These are phyloP conservation scores for Cepphus grylle DNA, from an alignment of 2,113 vertebrate genomes.

Conservation along the genomic window DNA sequence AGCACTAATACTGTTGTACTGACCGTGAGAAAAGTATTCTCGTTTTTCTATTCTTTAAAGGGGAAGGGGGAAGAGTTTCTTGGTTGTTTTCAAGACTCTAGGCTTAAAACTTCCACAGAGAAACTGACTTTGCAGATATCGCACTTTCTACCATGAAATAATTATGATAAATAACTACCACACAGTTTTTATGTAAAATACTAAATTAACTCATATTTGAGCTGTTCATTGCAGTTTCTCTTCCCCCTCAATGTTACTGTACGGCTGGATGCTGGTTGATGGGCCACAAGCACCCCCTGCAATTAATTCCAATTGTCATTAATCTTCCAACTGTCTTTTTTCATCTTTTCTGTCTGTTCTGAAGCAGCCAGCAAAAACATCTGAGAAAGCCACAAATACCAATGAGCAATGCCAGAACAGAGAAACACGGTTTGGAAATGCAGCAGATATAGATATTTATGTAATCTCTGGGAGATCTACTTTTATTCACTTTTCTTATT, in stretches of 20 bases:
- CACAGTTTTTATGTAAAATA: not conserved
- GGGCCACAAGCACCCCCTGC: not conserved
- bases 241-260: not conserved
- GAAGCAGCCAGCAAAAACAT: not conserved
- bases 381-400: not conserved
- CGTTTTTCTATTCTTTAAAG: not conserved
- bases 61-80: not conserved
- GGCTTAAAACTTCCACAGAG: not conserved
- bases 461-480: not conserved
- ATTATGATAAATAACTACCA: not conserved
- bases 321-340: not conserved
- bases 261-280: not conserved
- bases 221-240: not conserved
- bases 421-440: not conserved
- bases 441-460: not conserved
- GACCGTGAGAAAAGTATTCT: not conserved
- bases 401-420: not conserved
- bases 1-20: not conserved
- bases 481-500: not conserved
- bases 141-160: not conserved
- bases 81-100: not conserved
- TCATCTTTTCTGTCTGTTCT: not conserved
- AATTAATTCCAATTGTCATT: not conserved
- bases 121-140: not conserved
- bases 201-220: not conserved